Base-by-base conservation (phyloP, 2,797 vertebrate genomes). In the Brotogeris chrysoptera region DNA sequence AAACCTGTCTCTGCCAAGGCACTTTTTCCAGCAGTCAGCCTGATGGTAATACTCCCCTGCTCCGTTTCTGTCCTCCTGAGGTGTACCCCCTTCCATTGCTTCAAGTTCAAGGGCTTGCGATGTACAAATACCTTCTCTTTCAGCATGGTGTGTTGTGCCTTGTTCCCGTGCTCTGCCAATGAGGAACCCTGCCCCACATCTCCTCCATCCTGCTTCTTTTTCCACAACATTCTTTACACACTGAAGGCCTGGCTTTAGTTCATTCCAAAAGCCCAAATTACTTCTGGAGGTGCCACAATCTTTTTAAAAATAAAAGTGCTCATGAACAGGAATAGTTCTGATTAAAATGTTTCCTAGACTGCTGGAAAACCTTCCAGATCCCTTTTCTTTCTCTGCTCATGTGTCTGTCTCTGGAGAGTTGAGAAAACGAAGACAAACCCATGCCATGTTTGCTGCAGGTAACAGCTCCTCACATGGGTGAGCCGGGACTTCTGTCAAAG, bases 61-160 rank as follows among this genome's bases (percentile, higher is more conserved):
- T 74, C 57, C 34, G n/a, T 90, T 77, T 64, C 5, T 6, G 12
- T 69, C 18, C 59, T 77, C 43, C 60, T 2, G 4, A 44, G 46
- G 32, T 3, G 0, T 52, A 21, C 17, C 43, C 18, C 7, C 19
- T 69, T 81, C 30, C 49, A 24, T 27, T 6, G 6, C 41, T 78
- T 34, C 47, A 66, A 39, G 39, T 25, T 82, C 49, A 28, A 1
- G 4, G 32, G 49, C 32, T 39, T 5, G 13, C 1, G 2, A 57
- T 27, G 32, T 32, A 32, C 20, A 30, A 76, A 24, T 32, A 59
- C 20, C 1, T n/a, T 32, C 28, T 68, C 59, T 68, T 52, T 38
- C 66, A 1, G 1, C 6, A 4, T 4, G 15, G 23, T 5, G 3
- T 11, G 8, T 3, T 73, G 65, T 20, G 49, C n/a, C 65, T 49